Conservation (phyloP, 2,113 vertebrate species). For the Leptodactylus fuscus region DNA sequence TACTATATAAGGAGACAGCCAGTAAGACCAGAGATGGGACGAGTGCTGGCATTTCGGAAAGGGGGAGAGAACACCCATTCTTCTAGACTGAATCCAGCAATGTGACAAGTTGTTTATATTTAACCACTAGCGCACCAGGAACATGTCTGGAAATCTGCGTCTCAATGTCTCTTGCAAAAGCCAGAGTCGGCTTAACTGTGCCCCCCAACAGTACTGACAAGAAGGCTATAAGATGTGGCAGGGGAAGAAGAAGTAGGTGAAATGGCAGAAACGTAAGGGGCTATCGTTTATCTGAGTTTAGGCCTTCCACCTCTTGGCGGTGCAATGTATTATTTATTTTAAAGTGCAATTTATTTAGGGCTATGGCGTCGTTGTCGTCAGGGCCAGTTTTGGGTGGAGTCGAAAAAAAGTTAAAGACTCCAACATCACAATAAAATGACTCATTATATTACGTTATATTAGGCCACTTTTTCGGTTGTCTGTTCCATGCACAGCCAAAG, state of each 20-base stretch:
- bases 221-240: background rate
- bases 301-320: too few relatives aligned
- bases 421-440: too few relatives aligned
- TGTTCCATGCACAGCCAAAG: too few relatives aligned
- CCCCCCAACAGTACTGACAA: background rate
- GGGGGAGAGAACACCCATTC: constrained; percentile 27
- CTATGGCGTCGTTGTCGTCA: too few relatives aligned
- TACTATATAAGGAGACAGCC: constrained; percentile 58
- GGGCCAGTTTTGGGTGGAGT: too few relatives aligned
- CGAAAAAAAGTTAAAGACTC: too few relatives aligned
- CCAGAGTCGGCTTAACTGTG: background rate
- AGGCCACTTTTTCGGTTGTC: too few relatives aligned
- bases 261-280: too few relatives aligned
- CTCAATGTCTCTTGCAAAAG: background rate
- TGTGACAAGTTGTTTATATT: constrained; percentile 39
- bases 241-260: background rate
- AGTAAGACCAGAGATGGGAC: constrained; percentile 50
- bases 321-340: too few relatives aligned
- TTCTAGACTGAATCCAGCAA: constrained; percentile 23
- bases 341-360: too few relatives aligned
- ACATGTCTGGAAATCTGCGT: constrained; percentile 18
- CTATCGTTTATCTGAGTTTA: too few relatives aligned
- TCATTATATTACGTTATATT: too few relatives aligned
- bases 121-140: constrained; percentile 28
- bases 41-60: constrained; percentile 40